Evolutionary conservation across 2,888 invertebrate species (phyloP), one percentile per base, ranked within the genome.

Genomic region (Chrysolina haemoptera): DNA sequence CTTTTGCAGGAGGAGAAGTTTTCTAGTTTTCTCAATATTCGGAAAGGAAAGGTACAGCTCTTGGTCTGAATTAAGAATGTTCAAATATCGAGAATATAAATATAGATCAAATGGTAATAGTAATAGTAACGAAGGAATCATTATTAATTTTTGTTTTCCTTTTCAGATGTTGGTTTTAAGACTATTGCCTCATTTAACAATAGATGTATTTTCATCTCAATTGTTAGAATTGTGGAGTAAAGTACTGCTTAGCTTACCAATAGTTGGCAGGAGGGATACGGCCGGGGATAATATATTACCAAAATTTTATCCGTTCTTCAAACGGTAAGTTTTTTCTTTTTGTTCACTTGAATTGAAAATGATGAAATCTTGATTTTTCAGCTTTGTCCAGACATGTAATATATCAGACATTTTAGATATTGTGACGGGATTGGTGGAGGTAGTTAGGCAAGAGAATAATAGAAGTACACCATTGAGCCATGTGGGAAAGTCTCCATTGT

Each of bases 31-130:
- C 88, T 96, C 84, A 91, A 91, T 79, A 94, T 96, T 62, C 91
- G 95, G 79, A 96, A 96, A 85, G 96, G 96, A 82, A 93, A 94
- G 91, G 95, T 95, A 86, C 83, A 22, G 18, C 12, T 11, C 0
- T 53, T 53, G 9, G 14, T 18, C 59, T 6, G 16, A 3, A 27
- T 27, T 27, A 27, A 27, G 5, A 3, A 3, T 27, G 5, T 27
- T 27, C 5, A 3, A 3, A 27, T 27, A 27, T 27, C 5, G 5
- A 35, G 8, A 35, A 3, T 35, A 35, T 3, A 35, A 27, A 27
- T 3, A 27, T 5, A 27, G 27, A 27, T 27, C 27, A 27, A 27
- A 27, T 27, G 27, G 2, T 27, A 27, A 27, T 27, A 27, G 5
- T 27, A 27, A 27, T 3, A 27, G n/a, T n/a, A n/a, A 27, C 5